Base-by-base conservation (phyloP, 1,140 invertebrate genomes). In the Armadillidium nasatum region DNA sequence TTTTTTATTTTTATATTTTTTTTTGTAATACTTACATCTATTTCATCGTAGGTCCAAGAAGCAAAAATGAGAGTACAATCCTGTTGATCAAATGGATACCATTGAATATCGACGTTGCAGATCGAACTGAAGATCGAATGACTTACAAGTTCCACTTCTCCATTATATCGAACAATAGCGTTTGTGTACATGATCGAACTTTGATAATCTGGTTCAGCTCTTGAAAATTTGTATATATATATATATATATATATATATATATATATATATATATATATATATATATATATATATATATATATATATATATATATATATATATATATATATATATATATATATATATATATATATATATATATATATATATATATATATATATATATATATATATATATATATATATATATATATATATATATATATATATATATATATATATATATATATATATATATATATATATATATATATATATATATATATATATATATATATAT, bases 61-160 rank as follows among this genome's bases (percentile, higher is more conserved):
- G 73, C 54, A 66, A 78, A 76, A n/a, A 15, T 10, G n/a, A 76
- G 0, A 3, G 7, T 23, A 19, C 77, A 78, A 4, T 45, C 45
- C 19, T 78, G 77, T 60, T 78, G 66, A 19, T 78, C 77, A 43
- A 78, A 78, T 44, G 77, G 77, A 43, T 78, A 78, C 33, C 71
- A 78, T 46, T 76, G 73, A 22, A 78, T 75, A 60, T 76, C 72
- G 10, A 78, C 67, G 15, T 78, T 71, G n/a, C 77, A 78, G 44
- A 72, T 66, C 0, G 77, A 78, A 44, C 73, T 54, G 74, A 77
- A 76, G 44, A 78, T 68, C 33, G 77, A 54, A 44, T 78, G 77
- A 21, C 74, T 72, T 10, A 78, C 15, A 74, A 78, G 10, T 13
- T 71, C 70, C 9, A 78, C 74, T 9, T 76, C 19, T 23, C 77